These are phyloP conservation scores for Hydropotes inermis DNA, from an alignment of 2,113 vertebrate species.

Conservation along the genomic window DNA sequence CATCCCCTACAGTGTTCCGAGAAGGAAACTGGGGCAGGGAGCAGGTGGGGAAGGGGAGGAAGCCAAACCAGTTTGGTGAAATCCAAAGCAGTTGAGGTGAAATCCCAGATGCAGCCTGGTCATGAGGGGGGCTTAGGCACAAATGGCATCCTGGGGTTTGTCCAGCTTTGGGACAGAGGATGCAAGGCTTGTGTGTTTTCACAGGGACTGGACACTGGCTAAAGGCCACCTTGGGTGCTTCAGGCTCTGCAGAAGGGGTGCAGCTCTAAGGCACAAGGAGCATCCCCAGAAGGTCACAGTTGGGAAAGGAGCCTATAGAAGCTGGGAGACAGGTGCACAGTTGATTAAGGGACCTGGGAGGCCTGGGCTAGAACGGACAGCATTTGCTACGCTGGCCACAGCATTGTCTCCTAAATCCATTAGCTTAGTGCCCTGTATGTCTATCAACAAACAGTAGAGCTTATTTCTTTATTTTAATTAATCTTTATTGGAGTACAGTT, in stretches of 20 bases:
- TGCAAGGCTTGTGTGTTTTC: not conserved
- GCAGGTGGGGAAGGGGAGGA: not conserved
- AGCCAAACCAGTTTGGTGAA: not conserved
- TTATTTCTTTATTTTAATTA: not conserved
- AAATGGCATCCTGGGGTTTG: not conserved
- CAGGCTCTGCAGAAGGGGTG: not conserved
- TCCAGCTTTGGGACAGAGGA: not conserved
- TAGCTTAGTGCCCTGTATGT: not conserved
- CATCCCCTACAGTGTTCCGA: not conserved
- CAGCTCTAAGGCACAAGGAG: not conserved
- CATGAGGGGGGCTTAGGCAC: too few relatives aligned
- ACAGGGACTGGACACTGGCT: rapidly evolving
- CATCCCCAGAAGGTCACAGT: not conserved
- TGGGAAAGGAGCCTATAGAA: not conserved
- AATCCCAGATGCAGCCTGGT: not conserved
- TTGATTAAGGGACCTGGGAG: not conserved
- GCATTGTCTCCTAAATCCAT: not conserved
- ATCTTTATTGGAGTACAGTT: not conserved
- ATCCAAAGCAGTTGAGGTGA: not conserved
- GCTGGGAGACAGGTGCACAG: not conserved
- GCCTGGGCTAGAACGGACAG: too few relatives aligned
- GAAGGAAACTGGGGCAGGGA: rapidly evolving
- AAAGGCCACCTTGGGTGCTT: rapidly evolving
- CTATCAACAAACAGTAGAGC: rapidly evolving
- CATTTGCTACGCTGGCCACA: not conserved